These are phyloP conservation scores for Capromys pilorides DNA, from an alignment of 2,797 vertebrate species.

Conservation along the genomic window DNA sequence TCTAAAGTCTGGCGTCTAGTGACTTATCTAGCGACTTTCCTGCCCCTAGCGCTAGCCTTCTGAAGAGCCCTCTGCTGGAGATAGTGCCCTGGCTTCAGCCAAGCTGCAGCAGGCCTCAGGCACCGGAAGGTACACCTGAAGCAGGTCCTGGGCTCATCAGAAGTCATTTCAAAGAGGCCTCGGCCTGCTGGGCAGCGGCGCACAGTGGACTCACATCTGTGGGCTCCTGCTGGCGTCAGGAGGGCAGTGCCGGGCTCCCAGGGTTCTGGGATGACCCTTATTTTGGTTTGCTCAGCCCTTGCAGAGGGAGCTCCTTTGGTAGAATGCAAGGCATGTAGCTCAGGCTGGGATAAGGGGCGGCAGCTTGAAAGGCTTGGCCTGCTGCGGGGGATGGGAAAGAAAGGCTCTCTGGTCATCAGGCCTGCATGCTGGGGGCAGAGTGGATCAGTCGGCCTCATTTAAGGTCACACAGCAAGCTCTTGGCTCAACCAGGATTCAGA, in stretches of 20 bases:
- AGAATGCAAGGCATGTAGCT: neutral
- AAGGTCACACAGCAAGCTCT: neutral
- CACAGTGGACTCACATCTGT: conserved; percentile 41
- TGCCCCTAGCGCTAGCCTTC: neutral
- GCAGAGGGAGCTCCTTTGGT: neutral
- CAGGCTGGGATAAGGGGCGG: conserved; percentile 40
- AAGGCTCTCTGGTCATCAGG: neutral
- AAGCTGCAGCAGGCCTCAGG: neutral
- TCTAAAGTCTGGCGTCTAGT: conserved; percentile 4
- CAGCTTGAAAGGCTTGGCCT: neutral
- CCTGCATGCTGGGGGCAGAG: neutral
- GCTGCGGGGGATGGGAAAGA: neutral
- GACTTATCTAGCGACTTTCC: neutral
- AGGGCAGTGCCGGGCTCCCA: neutral
- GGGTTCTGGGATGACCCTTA: conserved; percentile 52
- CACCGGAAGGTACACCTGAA: neutral
- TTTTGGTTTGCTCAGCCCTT: conserved; percentile 53
- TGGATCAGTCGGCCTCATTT: neutral
- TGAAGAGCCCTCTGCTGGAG: neutral
- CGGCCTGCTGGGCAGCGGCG: neutral
- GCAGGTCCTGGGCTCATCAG: neutral
- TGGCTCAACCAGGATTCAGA: neutral
- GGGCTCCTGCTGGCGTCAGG: conserved; percentile 16
- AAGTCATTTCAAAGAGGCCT: conserved; percentile 22
- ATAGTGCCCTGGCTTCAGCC: neutral